These are phyloP conservation scores for Cladorhizidae sp. DNA, from an alignment of 37 sponge, comb jelly and placozoan species.

Conservation along the genomic window DNA sequence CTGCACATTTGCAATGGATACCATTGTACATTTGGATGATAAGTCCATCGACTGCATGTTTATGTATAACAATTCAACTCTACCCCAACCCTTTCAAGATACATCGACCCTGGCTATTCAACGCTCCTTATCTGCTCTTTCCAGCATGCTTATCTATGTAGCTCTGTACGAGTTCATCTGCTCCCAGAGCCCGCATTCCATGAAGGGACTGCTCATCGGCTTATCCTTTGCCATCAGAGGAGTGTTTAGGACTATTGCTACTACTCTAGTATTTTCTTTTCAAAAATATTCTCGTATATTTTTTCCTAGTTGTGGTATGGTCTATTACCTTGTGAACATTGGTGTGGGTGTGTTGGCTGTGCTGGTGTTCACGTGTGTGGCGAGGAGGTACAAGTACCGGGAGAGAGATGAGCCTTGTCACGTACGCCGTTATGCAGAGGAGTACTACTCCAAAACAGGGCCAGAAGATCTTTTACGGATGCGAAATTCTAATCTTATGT, in stretches of 20 bases:
- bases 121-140: neutral
- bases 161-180: neutral
- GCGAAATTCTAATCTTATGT: too few species aligned
- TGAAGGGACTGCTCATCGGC: too few species aligned
- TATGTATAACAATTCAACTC: too few species aligned
- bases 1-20: neutral
- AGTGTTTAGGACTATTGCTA: neutral
- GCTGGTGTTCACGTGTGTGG: neutral
- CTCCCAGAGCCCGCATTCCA: conserved; percentile 2
- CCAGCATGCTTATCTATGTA: neutral
- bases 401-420: neutral
- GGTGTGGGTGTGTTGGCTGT: neutral
- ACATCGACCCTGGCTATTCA: neutral
- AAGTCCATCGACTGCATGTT: too few species aligned
- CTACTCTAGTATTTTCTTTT: neutral
- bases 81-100: too few species aligned
- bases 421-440: neutral
- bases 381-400: neutral
- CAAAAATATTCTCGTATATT: neutral
- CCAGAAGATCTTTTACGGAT: too few species aligned
- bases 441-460: neutral
- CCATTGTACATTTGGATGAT: neutral
- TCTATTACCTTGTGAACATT: neutral
- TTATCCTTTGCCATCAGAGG: neutral
- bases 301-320: neutral